Evolutionary conservation across 2,797 vertebrate species (phyloP).

Genomic region (Dendrocincla fuliginosa): DNA sequence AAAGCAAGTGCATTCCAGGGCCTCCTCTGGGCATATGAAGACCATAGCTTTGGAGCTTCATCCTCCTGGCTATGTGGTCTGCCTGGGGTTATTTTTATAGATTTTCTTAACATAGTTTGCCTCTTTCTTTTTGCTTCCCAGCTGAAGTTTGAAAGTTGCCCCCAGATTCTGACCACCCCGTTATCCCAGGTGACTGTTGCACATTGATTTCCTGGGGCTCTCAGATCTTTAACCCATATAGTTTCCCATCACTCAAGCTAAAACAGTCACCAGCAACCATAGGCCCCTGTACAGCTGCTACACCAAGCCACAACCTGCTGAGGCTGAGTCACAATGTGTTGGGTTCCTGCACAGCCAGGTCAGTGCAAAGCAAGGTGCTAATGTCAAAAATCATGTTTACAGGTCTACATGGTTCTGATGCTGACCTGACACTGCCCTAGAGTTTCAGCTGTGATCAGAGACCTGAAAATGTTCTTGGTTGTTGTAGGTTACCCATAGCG

Average conservation of each 20-base stretch:
- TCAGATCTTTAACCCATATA: accelerated
- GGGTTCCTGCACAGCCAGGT: background rate
- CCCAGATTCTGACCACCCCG: background rate
- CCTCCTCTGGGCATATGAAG: background rate
- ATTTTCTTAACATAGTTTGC: background rate
- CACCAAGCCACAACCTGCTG: background rate
- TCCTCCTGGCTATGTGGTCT: background rate
- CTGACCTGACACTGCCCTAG: background rate
- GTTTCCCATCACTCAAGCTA: background rate
- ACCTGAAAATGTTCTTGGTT: background rate
- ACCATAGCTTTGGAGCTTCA: background rate
- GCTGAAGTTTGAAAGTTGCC: background rate
- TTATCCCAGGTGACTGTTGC: background rate
- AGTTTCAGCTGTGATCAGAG: background rate
- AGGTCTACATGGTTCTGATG: background rate
- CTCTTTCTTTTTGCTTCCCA: background rate
- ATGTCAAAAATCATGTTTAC: background rate
- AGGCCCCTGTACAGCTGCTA: background rate
- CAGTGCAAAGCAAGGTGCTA: background rate
- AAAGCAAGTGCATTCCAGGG: background rate
- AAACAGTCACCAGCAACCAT: background rate
- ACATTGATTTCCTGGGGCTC: background rate
- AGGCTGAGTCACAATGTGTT: background rate
- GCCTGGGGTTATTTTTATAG: background rate
- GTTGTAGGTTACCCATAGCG: background rate